Base-by-base conservation (phyloP, 2,797 vertebrate genomes). In the Rhinichthys osculus region DNA sequence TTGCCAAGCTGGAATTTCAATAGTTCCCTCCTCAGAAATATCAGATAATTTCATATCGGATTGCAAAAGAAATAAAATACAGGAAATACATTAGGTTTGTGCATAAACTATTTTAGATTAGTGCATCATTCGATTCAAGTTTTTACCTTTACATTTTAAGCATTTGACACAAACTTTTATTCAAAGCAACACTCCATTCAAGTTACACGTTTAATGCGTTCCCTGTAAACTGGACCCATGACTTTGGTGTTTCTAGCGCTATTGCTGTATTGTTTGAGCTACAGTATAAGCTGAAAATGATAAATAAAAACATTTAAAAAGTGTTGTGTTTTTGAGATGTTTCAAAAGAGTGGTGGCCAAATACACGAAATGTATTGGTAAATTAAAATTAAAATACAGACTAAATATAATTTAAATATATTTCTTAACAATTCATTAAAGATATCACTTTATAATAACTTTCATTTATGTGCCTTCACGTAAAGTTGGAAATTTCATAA, bases 1-100 rank as follows among this genome's bases (percentile, higher is more conserved):
- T 83, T 89, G 89, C 85, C 88, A 87, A 91, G 89, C 89, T 81
- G 88, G 87, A 89, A 92, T 93, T 92, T 91, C 89, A 93, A 71
- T 73, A 69, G 40, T 72, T 81, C 85, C 50, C 57, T 42, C 23
- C 19, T 59, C 19, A 71, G 27, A 71, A 70, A 47, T 44, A 13
- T 14, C 44, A 80, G 73, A 71, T 54, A 81, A 27, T 27, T 27
- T 52, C 59, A 71, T 67, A 73, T 19, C 7, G 3, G 35, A 40
- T 13, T n/a, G 50, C 13, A 82, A 11, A 62, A 17, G 3, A 33
- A 44, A 44, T 21, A 23, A 72, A 62, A 59, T 23, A 14, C 6
- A 23, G 33, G 35, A 57, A 38, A 38, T 77, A 17, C 6, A n/a
- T 14, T 38, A 54, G 50, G 6, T 77, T 77, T 38, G 35, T 23